These are phyloP conservation scores for Phyllostomus discolor DNA, from an alignment of 2,113 vertebrate species.

Conservation along the genomic window DNA sequence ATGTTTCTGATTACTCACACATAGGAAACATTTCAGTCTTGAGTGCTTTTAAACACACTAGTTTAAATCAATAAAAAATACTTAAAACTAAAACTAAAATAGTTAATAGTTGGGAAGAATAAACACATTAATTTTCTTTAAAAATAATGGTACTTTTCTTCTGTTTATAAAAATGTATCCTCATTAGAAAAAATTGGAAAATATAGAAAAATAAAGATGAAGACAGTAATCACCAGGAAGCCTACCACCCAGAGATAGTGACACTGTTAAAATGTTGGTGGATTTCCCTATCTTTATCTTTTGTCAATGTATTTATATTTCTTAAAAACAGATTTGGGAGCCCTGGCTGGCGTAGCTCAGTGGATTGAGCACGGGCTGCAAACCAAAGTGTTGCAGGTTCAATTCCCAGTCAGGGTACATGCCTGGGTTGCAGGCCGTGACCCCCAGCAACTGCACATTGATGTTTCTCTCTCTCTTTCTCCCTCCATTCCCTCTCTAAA, in stretches of 20 bases:
- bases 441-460: no score
- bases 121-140: background rate
- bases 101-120: background rate
- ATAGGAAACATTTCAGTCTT: background rate
- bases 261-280: background rate
- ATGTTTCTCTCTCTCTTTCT: no score
- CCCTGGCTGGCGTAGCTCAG: no score
- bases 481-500: no score
- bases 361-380: no score
- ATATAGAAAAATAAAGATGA: constrained; percentile 7
- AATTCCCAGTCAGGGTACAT: no score
- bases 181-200: background rate
- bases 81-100: no score
- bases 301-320: background rate
- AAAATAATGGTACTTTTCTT: background rate
- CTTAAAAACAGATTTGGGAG: background rate
- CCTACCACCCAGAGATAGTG: background rate
- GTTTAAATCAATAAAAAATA: background rate
- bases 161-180: background rate
- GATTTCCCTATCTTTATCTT: background rate
- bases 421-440: no score
- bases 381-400: no score
- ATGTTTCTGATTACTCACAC: background rate
- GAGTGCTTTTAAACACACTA: background rate
- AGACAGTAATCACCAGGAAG: background rate